Percentiles rank a stretch among this genome's conserved stretches.
Conservation (phyloP, 2,113 vertebrate genomes). For the Apodemus speciosus region DNA sequence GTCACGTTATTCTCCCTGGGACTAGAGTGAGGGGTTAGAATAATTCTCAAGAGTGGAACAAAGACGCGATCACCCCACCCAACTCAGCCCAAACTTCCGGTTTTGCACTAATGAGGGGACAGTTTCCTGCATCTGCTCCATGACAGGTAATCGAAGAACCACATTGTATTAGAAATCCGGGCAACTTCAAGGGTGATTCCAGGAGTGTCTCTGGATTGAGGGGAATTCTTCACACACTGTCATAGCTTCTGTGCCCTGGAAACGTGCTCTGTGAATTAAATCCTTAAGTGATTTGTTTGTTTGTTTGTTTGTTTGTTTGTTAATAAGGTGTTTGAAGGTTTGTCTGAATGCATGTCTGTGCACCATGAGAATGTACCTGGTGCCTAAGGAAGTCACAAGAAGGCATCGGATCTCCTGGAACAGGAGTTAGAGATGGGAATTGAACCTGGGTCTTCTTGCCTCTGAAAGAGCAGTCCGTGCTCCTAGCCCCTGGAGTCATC, state of each 20-base stretch:
- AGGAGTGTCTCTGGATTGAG: constrained; percentile 46
- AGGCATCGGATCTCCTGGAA: neutral
- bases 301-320: neutral
- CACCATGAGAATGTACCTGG: neutral
- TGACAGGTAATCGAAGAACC: constrained; percentile 35
- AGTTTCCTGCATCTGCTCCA: neutral
- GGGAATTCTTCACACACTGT: constrained; percentile 17
- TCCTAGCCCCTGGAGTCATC: neutral
- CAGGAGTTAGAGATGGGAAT: neutral
- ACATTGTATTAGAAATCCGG: constrained; percentile 13
- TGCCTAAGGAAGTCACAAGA: neutral
- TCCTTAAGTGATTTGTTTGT: constrained; percentile 39
- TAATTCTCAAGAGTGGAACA: constrained; percentile 37
- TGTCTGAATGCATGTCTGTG: too few species aligned
- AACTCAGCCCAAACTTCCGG: neutral
- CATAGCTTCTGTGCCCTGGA: constrained; percentile 11
- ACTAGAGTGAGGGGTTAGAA: constrained; percentile 1
- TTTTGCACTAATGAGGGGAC: constrained; percentile 32
- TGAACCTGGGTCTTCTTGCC: neutral
- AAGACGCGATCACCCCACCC: neutral
- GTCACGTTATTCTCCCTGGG: constrained; percentile 25
- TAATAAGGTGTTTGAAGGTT: neutral
- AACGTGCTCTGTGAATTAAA: constrained; percentile 24
- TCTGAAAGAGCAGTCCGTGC: neutral
- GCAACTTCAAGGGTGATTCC: constrained; percentile 4